Conservation (phyloP, 2,113 vertebrate species). For the Sclerurus mexicanus region DNA sequence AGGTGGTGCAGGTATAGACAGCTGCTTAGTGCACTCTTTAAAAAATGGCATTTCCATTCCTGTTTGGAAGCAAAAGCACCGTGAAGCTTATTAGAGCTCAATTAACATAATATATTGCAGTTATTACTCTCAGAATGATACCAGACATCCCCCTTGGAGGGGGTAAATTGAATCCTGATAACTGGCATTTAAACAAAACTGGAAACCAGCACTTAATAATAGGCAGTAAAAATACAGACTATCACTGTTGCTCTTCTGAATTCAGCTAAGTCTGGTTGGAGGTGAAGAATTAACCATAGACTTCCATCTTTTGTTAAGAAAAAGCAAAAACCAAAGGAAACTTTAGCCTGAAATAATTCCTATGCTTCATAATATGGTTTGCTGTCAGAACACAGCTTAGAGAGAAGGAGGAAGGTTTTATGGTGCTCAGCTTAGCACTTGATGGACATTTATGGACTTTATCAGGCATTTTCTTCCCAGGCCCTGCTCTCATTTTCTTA, state of each 20-base stretch:
- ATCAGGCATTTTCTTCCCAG: not conserved
- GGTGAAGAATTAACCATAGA: not conserved
- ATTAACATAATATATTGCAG: conserved; percentile 63
- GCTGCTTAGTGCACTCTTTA: not conserved
- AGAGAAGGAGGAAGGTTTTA: not conserved
- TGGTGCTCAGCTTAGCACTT: not conserved
- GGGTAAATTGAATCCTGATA: conserved; percentile 62
- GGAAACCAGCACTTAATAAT: conserved; percentile 47
- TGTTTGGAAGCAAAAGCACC: conserved; percentile 48
- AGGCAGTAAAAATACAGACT: conserved; percentile 15
- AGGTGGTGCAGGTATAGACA: not conserved
- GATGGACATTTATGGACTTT: conserved; percentile 3
- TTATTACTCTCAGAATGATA: conserved; percentile 60
- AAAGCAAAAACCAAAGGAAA: not conserved
- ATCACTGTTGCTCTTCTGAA: not conserved
- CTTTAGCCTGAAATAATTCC: not conserved
- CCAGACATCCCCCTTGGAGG: conserved; percentile 28
- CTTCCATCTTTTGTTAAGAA: not conserved
- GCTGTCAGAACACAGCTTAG: not conserved
- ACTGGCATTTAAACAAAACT: conserved; percentile 61
- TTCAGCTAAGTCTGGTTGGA: not conserved
- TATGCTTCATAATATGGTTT: not conserved
- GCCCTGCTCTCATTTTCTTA: not conserved
- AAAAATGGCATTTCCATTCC: conserved; percentile 38
- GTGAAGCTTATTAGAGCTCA: conserved; percentile 55